Evolutionary conservation across 2,888 invertebrate species (phyloP), one percentile per base, ranked within the genome.

Genomic region (Branchipolynoe longqiensis): DNA sequence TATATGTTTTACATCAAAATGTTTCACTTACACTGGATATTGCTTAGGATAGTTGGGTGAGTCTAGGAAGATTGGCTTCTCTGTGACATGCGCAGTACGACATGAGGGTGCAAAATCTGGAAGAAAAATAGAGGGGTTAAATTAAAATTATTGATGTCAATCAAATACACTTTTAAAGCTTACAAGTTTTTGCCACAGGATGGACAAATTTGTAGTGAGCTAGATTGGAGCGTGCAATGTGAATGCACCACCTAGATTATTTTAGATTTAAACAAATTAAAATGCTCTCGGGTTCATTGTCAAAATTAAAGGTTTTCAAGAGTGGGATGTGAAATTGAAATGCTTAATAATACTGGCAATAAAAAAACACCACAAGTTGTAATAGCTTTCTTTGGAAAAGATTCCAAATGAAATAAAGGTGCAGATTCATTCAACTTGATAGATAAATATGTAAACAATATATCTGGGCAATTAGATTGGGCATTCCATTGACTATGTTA

Each of bases 1-100:
- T 31, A 28, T 22, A 28, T 33, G 31, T 31, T 12, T 64, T 31
- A 64, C 12, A 31, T 31, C 4, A 8, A 64, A 25, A 38, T 36
- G 38, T n/a, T 1, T 18, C 28, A 78, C 78, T 78, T 28, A 78
- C 78, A 48, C 28, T 8, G 78, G 78, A 25, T 78, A 78, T 1
- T 78, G 78, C 25, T 28, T 14, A 4, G 78, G 78, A n/a, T 48
- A 48, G 28, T 78, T 78, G n/a, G 78, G 78, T 14, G 78, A 78
- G 12, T 18, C 18, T 2, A 78, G 41, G 31, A 6, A 78, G 12
- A 54, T 18, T 14, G 40, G 78, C 1, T 22, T 48, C 22, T 25
- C n/a, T 0, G 78, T 78, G 2, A 78, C 41, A n/a, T n/a, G n/a
- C n/a, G n/a, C n/a, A n/a, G n/a, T n/a, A n/a, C n/a, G n/a, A n/a